phyloP scores from a whole-genome alignment of 2,797 vertebrate species.

The Cottoperca gobio region DNA sequence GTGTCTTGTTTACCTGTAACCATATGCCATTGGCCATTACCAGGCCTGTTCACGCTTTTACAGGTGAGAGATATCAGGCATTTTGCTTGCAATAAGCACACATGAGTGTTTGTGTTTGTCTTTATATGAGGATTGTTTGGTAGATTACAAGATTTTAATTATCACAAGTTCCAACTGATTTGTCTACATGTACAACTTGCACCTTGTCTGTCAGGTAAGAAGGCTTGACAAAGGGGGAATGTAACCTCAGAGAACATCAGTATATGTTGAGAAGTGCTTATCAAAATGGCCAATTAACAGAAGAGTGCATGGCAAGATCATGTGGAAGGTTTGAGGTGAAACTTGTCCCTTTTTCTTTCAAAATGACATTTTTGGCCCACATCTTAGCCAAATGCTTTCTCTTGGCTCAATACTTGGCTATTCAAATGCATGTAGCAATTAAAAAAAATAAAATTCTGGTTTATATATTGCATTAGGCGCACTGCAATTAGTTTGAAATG shows the following conservation, averaged over 20 bases:
- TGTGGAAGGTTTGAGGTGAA: background rate
- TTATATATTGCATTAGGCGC: background rate
- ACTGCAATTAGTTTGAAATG: background rate
- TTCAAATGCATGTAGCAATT: background rate
- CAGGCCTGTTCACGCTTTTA: no score
- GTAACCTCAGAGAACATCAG: background rate
- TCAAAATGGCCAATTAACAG: background rate
- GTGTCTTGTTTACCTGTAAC: no score
- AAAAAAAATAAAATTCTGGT: background rate
- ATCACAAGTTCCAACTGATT: background rate
- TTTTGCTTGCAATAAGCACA: no score
- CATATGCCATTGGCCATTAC: no score
- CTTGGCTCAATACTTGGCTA: background rate
- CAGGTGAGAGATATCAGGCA: no score
- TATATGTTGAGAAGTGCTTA: background rate
- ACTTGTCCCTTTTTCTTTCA: background rate
- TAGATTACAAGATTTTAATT: constrained; percentile 1
- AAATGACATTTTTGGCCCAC: background rate
- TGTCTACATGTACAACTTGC: background rate
- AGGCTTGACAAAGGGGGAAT: background rate
- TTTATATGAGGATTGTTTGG: no score
- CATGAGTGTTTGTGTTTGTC: no score
- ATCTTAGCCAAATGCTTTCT: background rate
- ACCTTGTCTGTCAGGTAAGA: background rate
- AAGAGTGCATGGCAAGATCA: background rate